phyloP scores from a whole-genome alignment of 2,888 invertebrate genomes.

The Ennomos erosarius region DNA sequence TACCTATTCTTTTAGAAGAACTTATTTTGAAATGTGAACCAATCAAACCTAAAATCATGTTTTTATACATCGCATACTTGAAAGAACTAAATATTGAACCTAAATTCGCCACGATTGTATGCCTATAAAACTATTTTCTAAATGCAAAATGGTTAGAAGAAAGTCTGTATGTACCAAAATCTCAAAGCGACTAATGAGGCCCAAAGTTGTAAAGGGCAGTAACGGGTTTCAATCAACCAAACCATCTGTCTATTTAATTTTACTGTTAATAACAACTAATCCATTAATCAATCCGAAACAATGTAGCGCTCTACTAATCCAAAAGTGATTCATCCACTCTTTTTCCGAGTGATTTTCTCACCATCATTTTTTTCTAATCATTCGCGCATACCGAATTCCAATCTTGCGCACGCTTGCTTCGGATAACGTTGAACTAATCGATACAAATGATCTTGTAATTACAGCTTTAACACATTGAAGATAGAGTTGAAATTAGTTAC shows the following conservation, averaged over 20 bases:
- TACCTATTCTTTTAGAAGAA: too few relatives aligned
- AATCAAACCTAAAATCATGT: too few relatives aligned
- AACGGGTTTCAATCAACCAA: constrained; percentile 10
- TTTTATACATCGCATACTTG: too few relatives aligned
- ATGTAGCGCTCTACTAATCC: constrained; percentile 20
- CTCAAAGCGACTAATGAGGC: too few relatives aligned
- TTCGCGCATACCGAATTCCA: constrained; percentile 54
- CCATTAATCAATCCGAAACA: constrained; percentile 27
- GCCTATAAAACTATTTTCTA: too few relatives aligned
- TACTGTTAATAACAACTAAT: constrained; percentile 23
- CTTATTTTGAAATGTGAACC: too few relatives aligned
- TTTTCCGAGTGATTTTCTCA: constrained; percentile 10
- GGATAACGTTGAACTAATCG: constrained; percentile 40
- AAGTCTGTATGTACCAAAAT: too few relatives aligned
- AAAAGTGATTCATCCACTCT: constrained; percentile 15
- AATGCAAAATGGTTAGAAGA: too few relatives aligned
- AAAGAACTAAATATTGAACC: too few relatives aligned
- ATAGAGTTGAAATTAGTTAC: constrained; percentile 22
- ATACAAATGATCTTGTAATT: constrained; percentile 15
- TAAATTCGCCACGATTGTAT: too few relatives aligned
- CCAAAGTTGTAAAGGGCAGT: constrained; percentile 11
- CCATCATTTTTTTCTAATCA: constrained; percentile 16
- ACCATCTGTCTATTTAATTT: constrained; percentile 6
- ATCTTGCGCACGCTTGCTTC: constrained; percentile 49
- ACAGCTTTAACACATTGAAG: constrained; percentile 6